Percentiles rank a stretch among this genome's conserved stretches.
phyloP scores from a whole-genome alignment of 1,140 invertebrate species.

The Megathymus violae region DNA sequence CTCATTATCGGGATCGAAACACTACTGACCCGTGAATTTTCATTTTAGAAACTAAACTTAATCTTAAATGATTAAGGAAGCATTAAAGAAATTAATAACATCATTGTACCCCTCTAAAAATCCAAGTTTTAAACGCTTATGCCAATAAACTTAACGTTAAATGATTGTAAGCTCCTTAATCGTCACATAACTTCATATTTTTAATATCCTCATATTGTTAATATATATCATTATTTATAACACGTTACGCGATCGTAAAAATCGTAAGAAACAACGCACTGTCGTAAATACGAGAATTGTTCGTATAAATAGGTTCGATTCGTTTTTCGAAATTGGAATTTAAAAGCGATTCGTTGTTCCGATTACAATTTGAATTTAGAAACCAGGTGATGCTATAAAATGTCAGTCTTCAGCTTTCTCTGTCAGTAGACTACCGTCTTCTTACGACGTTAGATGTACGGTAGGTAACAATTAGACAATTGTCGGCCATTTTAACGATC shows the following conservation, averaged over 20 bases:
- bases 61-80: conserved; percentile 4
- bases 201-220: conserved; percentile 6
- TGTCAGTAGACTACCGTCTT: conserved; percentile 65
- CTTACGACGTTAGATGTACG: conserved; percentile 73
- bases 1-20: no score
- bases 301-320: conserved; percentile 42
- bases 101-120: not conserved
- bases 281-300: conserved; percentile 28
- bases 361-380: conserved; percentile 75
- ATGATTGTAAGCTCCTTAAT: conserved; percentile 24
- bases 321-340: conserved; percentile 57
- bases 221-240: conserved; percentile 17
- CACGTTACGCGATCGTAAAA: conserved; percentile 6
- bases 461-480: conserved; percentile 81
- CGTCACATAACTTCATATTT: conserved; percentile 29
- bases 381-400: conserved; percentile 71
- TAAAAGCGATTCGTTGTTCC: conserved; percentile 74
- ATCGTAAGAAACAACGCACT: not conserved
- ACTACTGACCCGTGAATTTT: not conserved
- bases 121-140: not conserved
- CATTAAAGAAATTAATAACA: conserved; percentile 1
- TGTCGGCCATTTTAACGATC: conserved; percentile 79
- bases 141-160: conserved; percentile 16
- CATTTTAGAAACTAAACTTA: not conserved
- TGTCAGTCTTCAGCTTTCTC: conserved; percentile 72